Evolutionary conservation across 2,888 invertebrate genomes (phyloP).

Genomic region (Ecliptopera silaceata): DNA sequence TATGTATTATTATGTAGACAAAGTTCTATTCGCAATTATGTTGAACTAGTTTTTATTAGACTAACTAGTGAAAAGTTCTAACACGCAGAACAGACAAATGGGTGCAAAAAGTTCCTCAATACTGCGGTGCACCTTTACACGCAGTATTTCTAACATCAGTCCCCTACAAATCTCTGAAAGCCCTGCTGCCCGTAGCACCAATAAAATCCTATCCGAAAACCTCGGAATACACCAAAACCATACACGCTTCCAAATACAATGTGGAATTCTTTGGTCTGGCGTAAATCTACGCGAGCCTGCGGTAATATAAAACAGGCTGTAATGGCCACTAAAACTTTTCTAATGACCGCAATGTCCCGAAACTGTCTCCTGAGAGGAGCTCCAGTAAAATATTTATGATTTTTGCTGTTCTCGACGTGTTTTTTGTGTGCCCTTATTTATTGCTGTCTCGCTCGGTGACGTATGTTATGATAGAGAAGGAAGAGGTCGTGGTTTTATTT

Average conservation of each 20-base stretch:
- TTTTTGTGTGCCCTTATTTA: conserved; percentile 34
- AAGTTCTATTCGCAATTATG: no score
- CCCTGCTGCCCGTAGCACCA: conserved; percentile 18
- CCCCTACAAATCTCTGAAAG: conserved; percentile 22
- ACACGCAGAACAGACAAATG: background rate
- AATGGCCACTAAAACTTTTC: conserved; percentile 75
- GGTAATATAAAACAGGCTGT: conserved; percentile 68
- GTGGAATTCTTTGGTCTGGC: conserved; percentile 37
- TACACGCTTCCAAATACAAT: conserved; percentile 22
- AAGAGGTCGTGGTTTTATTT: conserved; percentile 21
- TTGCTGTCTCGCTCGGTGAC: conserved; percentile 25
- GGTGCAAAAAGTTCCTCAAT: background rate
- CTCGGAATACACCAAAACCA: conserved; percentile 17
- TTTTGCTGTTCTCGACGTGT: conserved; percentile 36
- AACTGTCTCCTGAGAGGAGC: conserved; percentile 69
- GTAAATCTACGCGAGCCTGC: conserved; percentile 53
- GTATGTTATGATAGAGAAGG: conserved; percentile 28
- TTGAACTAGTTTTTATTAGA: no score
- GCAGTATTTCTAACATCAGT: conserved; percentile 14
- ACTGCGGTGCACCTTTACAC: conserved; percentile 9
- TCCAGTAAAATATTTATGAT: conserved; percentile 58
- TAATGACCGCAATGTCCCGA: conserved; percentile 69
- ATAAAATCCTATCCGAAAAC: conserved; percentile 25
- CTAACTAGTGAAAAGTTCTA: no score
- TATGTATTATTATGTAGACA: no score